Percentiles rank a stretch among this genome's conserved stretches.
These are phyloP conservation scores for Cossypha polioptera DNA, from an alignment of 2,797 vertebrate genomes.

Conservation along the genomic window DNA sequence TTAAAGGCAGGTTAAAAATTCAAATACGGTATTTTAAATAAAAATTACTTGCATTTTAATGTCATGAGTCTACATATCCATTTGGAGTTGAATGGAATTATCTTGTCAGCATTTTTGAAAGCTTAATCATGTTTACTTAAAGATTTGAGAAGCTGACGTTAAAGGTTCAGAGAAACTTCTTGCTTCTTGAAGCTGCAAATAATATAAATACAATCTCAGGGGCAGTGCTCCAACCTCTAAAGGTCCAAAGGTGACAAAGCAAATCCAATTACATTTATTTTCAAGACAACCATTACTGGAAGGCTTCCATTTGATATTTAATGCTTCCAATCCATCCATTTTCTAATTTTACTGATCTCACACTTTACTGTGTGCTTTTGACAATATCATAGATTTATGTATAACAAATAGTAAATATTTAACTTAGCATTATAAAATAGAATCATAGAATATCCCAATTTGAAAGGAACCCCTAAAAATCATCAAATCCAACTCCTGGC, in stretches of 20 bases:
- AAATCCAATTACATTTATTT: neutral
- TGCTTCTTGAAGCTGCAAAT: neutral
- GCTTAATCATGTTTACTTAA: neutral
- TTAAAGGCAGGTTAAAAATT: neutral
- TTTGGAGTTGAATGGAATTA: neutral
- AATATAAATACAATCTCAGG: neutral
- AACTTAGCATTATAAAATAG: neutral
- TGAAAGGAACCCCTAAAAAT: neutral
- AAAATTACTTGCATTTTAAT: neutral
- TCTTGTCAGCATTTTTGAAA: neutral
- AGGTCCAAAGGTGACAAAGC: neutral
- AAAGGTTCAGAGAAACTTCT: neutral
- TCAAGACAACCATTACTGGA: neutral
- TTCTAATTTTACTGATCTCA: neutral
- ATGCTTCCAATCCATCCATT: neutral
- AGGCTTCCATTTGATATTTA: neutral
- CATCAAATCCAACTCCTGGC: neutral
- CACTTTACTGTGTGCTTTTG: neutral
- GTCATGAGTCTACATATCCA: neutral
- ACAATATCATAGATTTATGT: neutral
- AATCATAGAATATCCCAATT: neutral
- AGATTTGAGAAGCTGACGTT: neutral
- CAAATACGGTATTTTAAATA: neutral
- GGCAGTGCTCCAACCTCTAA: neutral
- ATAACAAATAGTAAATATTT: neutral